Evolutionary conservation across 2,888 invertebrate species (phyloP).

Genomic region (Philaethria dido): DNA sequence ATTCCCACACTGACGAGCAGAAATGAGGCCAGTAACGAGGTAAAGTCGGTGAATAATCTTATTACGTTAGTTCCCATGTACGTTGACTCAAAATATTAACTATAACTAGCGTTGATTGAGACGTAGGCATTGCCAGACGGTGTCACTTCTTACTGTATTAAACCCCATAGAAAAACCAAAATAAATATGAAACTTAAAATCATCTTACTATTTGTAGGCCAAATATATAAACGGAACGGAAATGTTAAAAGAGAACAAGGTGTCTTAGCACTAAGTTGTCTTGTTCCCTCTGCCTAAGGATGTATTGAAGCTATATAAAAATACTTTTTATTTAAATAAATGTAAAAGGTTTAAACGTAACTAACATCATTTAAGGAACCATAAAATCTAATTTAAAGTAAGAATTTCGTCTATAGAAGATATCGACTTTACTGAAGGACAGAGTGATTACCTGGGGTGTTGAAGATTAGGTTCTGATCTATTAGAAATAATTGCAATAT

Average conservation of each 20-base stretch:
- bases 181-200: not conserved
- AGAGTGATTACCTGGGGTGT: not conserved
- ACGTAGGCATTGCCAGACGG: constrained; percentile 23
- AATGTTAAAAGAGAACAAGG: too few species aligned
- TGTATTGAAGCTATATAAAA: too few species aligned
- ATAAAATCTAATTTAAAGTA: too few species aligned
- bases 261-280: too few species aligned
- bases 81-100: constrained; percentile 38
- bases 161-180: not conserved
- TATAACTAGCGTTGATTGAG: constrained; percentile 37
- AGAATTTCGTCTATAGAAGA: too few species aligned
- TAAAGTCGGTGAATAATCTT: constrained; percentile 23
- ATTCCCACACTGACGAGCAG: constrained; percentile 5
- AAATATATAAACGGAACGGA: too few species aligned
- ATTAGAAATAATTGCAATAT: not conserved
- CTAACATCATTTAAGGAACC: too few species aligned
- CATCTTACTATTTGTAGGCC: too few species aligned
- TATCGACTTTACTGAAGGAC: not conserved
- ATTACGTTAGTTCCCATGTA: constrained; percentile 32
- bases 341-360: too few species aligned
- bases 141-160: not conserved
- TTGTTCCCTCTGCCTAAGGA: too few species aligned
- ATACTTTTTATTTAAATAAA: too few species aligned
- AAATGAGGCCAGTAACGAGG: constrained; percentile 5
- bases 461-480: not conserved